Conservation (phyloP, 2,797 vertebrate genomes). For the Falco cherrug region DNA sequence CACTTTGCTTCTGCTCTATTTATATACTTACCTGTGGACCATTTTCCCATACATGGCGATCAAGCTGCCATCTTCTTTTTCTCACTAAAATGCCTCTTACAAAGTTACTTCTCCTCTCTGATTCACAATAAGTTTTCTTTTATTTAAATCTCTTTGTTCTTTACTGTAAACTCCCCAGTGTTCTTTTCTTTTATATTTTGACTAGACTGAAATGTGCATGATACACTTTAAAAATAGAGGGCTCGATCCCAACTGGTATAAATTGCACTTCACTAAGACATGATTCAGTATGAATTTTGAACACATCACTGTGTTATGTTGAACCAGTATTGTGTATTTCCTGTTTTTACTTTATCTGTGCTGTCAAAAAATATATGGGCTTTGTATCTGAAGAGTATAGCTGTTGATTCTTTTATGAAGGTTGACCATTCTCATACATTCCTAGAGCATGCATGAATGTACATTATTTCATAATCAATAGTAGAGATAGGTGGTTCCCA, state of each 20-base stretch:
- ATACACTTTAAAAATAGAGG: background rate
- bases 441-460: background rate
- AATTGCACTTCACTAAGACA: background rate
- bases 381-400: background rate
- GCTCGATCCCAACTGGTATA: background rate
- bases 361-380: background rate
- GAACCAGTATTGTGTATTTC: background rate
- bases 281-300: background rate
- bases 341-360: background rate
- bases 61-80: background rate
- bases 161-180: background rate
- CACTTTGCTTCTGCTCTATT: background rate
- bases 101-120: background rate
- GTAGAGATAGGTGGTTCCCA: background rate
- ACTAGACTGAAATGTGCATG: background rate
- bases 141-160: background rate
- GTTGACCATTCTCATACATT: background rate
- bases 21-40: background rate
- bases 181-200: background rate
- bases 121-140: background rate
- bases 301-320: background rate
- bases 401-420: background rate
- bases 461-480: background rate
- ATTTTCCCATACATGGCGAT: background rate
- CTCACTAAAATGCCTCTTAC: background rate